These are phyloP conservation scores for Halocaridina rubra DNA, from an alignment of 2,888 invertebrate genomes.

Conservation along the genomic window DNA sequence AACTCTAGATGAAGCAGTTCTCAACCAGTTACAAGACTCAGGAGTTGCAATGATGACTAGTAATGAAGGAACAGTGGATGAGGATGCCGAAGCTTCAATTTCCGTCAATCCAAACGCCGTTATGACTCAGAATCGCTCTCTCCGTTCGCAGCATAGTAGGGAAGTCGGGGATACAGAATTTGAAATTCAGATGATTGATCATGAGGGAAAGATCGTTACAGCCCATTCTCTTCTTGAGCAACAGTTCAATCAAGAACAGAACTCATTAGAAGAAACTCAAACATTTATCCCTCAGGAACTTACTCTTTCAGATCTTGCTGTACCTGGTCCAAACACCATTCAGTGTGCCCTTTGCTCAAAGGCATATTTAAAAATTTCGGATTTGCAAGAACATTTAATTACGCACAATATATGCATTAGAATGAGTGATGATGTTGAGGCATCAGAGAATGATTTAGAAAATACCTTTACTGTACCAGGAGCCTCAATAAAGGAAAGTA, in stretches of 20 bases:
- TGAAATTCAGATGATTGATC: constrained; percentile 49
- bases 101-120: constrained; percentile 52
- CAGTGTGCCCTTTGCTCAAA: constrained; percentile 49
- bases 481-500: neutral
- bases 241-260: constrained; percentile 16
- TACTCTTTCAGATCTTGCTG: constrained; percentile 37
- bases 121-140: constrained; percentile 40
- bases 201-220: constrained; percentile 13
- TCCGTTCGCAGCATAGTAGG: constrained; percentile 15
- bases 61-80: constrained; percentile 41
- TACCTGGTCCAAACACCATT: constrained; percentile 36
- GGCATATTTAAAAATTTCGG: constrained; percentile 22
- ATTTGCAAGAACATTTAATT: constrained; percentile 38
- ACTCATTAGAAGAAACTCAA: neutral
- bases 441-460: constrained; percentile 14
- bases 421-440: constrained; percentile 34
- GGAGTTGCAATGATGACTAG: constrained; percentile 40
- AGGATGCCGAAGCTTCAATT: constrained; percentile 51
- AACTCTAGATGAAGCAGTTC: constrained; percentile 47
- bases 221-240: constrained; percentile 2
- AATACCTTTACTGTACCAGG: constrained; percentile 9
- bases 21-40: constrained; percentile 44
- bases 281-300: constrained; percentile 33
- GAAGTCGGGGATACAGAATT: constrained; percentile 14
- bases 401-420: constrained; percentile 43